These are phyloP conservation scores for Holacanthus passer DNA, from an alignment of 2,113 vertebrate genomes.

Conservation along the genomic window DNA sequence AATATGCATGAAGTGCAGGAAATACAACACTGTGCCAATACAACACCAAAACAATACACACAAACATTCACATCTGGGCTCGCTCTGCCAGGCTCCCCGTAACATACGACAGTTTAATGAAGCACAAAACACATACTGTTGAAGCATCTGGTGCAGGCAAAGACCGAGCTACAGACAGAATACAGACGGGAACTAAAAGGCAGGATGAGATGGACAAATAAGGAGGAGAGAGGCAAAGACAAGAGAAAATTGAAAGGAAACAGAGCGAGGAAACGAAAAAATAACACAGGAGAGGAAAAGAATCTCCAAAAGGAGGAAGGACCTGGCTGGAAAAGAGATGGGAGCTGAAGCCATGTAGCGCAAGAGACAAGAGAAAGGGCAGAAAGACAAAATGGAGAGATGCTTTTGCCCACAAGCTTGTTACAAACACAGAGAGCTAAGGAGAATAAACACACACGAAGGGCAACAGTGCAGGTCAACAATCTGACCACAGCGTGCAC, in stretches of 20 bases:
- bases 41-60: constrained; percentile 47
- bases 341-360: constrained; percentile 6
- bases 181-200: constrained; percentile 14
- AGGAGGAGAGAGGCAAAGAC: not conserved
- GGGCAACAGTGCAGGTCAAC: constrained; percentile 62
- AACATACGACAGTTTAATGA: constrained; percentile 76
- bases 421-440: constrained; percentile 47
- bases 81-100: constrained; percentile 37
- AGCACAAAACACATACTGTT: constrained; percentile 74
- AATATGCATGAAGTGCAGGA: constrained; percentile 47
- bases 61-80: constrained; percentile 61
- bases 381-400: constrained; percentile 41
- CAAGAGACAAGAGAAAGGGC: constrained; percentile 3
- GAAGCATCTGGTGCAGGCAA: constrained; percentile 68
- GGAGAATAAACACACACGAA: constrained; percentile 47
- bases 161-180: constrained; percentile 39
- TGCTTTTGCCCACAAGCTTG: constrained; percentile 50
- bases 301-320: not conserved
- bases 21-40: constrained; percentile 27
- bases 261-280: not conserved
- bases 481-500: constrained; percentile 48
- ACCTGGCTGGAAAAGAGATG: not conserved
- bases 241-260: not conserved
- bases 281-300: not conserved
- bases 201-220: not conserved